Conservation (phyloP, 2,888 invertebrate genomes). For the Papilio demoleus region DNA sequence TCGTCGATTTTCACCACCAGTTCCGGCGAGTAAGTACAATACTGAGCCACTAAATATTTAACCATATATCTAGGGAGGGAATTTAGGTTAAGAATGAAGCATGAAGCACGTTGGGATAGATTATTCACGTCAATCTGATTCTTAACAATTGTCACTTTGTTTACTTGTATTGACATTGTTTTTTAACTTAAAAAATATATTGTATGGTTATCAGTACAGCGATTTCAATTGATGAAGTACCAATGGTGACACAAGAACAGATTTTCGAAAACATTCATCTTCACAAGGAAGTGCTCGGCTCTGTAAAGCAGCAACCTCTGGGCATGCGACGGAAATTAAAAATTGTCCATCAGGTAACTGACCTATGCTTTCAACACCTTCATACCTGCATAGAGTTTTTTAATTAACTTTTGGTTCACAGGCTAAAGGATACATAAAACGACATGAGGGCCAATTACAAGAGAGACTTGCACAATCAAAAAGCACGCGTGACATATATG, state of each 20-base stretch:
- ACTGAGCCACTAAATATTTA: not conserved
- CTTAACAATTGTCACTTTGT: too few species aligned
- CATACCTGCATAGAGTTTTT: not conserved
- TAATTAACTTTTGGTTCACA: conserved; percentile 65
- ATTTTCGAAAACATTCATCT: conserved; percentile 95
- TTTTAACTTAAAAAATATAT: conserved; percentile 1
- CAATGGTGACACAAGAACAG: conserved; percentile 90
- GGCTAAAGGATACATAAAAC: conserved; percentile 94
- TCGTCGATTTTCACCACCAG: conserved; percentile 90
- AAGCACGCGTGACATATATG: conserved; percentile 92
- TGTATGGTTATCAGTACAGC: conserved; percentile 83
- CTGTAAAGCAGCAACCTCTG: conserved; percentile 93
- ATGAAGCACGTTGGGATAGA: too few species aligned
- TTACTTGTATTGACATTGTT: not conserved
- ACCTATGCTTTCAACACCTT: conserved; percentile 25
- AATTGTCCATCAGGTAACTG: conserved; percentile 87
- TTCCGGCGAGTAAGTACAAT: conserved; percentile 91
- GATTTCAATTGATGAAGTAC: conserved; percentile 89
- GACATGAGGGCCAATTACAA: conserved; percentile 95
- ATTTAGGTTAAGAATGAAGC: too few species aligned
- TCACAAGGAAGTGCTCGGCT: conserved; percentile 95
- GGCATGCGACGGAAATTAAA: conserved; percentile 92
- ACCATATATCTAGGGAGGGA: too few species aligned
- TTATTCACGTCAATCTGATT: too few species aligned
- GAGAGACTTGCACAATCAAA: conserved; percentile 94